Evolutionary conservation across 2,113 vertebrate genomes (phyloP).

Genomic region (Ctenodactylus gundi): DNA sequence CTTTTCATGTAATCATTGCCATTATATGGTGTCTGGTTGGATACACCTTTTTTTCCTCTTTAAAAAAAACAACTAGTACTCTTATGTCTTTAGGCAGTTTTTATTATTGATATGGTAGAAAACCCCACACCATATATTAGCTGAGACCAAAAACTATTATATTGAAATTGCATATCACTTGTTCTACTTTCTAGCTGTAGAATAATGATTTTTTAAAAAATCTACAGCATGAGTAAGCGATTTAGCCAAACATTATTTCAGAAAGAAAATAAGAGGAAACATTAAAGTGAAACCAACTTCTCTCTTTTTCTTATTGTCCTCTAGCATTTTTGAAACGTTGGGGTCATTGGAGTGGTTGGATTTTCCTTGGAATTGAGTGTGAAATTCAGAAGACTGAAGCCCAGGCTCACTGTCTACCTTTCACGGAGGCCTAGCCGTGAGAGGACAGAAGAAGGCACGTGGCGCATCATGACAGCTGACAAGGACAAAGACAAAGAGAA

Average conservation of each 20-base stretch:
- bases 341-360: conserved; percentile 98
- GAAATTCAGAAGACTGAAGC: conserved; percentile 99
- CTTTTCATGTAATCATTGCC: background rate
- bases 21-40: background rate
- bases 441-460: conserved; percentile 99
- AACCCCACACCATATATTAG: background rate
- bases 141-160: background rate
- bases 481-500: conserved; percentile 96
- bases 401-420: conserved; percentile 99
- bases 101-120: background rate
- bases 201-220: background rate
- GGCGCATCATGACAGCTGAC: conserved; percentile 99
- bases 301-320: conserved; percentile 18
- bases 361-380: conserved; percentile 99
- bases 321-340: conserved; percentile 92
- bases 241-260: background rate
- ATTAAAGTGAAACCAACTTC: conserved; percentile 42
- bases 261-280: background rate
- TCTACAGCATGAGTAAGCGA: background rate
- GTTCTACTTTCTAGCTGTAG: background rate
- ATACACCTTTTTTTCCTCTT: background rate
- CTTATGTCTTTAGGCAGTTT: background rate
- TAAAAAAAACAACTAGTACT: background rate
- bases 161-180: background rate
- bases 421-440: conserved; percentile 99